Conservation (phyloP, 2,113 vertebrate genomes). For the Myodes glareolus region DNA sequence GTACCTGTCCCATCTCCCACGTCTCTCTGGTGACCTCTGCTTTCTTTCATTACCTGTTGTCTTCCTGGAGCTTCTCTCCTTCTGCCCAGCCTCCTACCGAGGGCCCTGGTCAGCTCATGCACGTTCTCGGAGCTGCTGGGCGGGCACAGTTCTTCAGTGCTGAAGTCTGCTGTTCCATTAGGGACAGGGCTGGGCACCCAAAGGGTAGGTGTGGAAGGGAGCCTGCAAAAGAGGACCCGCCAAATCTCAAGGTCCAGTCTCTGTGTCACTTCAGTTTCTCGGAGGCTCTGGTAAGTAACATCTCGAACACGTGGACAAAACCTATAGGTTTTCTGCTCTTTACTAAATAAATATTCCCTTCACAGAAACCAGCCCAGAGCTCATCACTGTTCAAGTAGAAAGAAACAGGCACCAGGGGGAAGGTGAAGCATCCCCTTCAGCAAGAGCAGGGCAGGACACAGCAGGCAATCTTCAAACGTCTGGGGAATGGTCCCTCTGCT, state of each 20-base stretch:
- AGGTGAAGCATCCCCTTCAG: neutral
- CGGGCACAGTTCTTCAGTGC: rapidly evolving
- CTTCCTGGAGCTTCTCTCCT: neutral
- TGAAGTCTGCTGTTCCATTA: neutral
- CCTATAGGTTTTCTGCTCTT: constrained; percentile 57
- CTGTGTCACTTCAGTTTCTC: neutral
- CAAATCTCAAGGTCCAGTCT: neutral
- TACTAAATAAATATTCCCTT: constrained; percentile 60
- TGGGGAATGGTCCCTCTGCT: constrained; percentile 61
- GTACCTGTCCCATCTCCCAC: rapidly evolving
- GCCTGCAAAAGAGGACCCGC: neutral
- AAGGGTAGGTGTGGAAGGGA: neutral
- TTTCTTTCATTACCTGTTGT: neutral
- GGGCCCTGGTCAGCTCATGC: neutral
- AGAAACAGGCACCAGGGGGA: neutral
- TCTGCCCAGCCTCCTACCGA: neutral
- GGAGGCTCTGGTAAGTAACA: neutral
- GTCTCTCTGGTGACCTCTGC: neutral
- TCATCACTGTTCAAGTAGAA: neutral
- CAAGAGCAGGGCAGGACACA: neutral
- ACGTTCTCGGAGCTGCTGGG: neutral
- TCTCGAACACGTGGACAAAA: neutral
- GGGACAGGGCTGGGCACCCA: neutral
- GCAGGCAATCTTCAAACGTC: constrained; percentile 53
- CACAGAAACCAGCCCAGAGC: constrained; percentile 15